Evolutionary conservation across 2,797 vertebrate species (phyloP), one percentile per base, ranked within the genome.

Genomic region (Lagothrix lagotricha): DNA sequence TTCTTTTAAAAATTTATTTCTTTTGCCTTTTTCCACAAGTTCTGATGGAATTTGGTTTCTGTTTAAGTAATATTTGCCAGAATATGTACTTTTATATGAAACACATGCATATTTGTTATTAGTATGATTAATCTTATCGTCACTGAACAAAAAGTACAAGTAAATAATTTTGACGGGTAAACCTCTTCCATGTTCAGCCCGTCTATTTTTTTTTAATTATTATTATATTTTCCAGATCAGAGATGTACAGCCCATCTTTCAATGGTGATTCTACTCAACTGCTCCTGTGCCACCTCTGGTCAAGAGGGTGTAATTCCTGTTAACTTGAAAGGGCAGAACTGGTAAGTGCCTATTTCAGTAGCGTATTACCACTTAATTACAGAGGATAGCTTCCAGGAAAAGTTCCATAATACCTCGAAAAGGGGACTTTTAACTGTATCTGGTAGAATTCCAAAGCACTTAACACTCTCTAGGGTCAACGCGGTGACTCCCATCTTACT

Each of bases 371-470:
- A 70, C 85, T 92, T 61, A 87, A 76, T 26, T 83, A 83, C 44
- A 54, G 73, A 30, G 26, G 41, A 54, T 36, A 84, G 57, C 36
- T 76, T 92, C 52, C 58, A 75, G 77, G 44, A 88, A 91, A 92
- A 94, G n/a, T 22, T 90, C 46, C 28, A 48, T 39, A 28, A 61
- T 20, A 41, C 77, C 70, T 36, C 79, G 44, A 82, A 96, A 92
- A 86, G 39, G 50, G 88, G 88, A 72, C n/a, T 88, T 88, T 96
- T 93, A 93, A 61, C 19, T 90, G 3, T 67, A 86, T 87, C 82
- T 96, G 95, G 88, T 94, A 93, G 58, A 87, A 93, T 96, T 96
- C 94, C 95, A 92, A 97, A 58, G 88, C 70, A 83, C 93, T 95
- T 93, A 90, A 83, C 84, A 93, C 17, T 77, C 46, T 94, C 50